Percentiles rank a stretch among this genome's conserved stretches.
Conservation (phyloP, 2,113 vertebrate genomes). For the Noctilio leporinus region DNA sequence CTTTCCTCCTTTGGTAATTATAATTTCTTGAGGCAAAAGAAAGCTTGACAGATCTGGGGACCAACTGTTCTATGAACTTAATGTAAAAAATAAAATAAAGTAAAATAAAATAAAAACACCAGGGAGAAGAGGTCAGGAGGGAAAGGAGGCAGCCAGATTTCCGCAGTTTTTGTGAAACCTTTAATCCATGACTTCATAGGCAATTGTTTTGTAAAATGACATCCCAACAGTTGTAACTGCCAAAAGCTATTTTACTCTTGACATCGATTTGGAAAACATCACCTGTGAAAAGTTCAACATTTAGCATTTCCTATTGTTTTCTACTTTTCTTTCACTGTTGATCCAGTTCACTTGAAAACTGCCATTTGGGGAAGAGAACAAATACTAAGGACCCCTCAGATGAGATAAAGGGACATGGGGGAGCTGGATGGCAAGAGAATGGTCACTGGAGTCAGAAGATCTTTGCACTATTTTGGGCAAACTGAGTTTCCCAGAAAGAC, state of each 20-base stretch:
- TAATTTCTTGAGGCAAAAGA: neutral
- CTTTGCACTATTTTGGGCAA: neutral
- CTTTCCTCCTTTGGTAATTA: neutral
- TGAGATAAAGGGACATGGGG: neutral
- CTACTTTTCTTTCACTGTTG: neutral
- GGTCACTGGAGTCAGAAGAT: neutral
- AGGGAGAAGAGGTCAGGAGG: conserved; percentile 10
- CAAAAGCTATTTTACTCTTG: conserved; percentile 65
- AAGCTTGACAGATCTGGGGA: neutral
- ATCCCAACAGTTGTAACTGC: conserved; percentile 65
- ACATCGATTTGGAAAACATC: conserved; percentile 67
- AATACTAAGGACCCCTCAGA: conserved; percentile 23
- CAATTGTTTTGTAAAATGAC: conserved; percentile 64
- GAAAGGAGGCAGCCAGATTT: neutral
- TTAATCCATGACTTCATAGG: conserved; percentile 48
- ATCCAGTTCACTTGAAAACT: conserved; percentile 37
- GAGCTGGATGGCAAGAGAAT: neutral
- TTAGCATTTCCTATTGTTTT: conserved; percentile 66
- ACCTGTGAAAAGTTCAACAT: conserved; percentile 69
- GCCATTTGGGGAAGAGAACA: conserved; percentile 20
- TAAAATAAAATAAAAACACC: neutral
- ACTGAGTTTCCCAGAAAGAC: neutral
- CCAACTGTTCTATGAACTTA: neutral
- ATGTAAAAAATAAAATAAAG: neutral
- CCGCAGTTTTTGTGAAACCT: conserved; percentile 38